Base-by-base conservation (phyloP, 2,888 invertebrate species). In the Acanthosepion esculentum region DNA sequence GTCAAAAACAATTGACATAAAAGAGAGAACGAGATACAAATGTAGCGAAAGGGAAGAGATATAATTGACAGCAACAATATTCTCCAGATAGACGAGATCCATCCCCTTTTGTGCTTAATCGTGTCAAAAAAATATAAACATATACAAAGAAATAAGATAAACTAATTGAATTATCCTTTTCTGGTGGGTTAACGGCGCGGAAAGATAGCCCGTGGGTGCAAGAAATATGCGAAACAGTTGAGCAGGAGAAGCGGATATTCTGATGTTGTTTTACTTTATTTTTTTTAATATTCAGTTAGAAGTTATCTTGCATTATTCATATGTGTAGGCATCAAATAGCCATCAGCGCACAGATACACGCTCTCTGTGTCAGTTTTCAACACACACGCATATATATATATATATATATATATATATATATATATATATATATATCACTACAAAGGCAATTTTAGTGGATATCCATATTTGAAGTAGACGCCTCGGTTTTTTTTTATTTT, bases 361-460 rank as follows among this genome's bases (percentile, higher is more conserved):
- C n/a, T 41, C 3, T 41, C 41, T 41, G 41, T 2, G 41, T 2
- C 2, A 3, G 3, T 41, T 41, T 41, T 3, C 41, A 2, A 78
- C n/a, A n/a, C n/a, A n/a, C n/a, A 29, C 18, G n/a, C 12, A 78
- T 12, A 78, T n/a, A 78, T 78, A 78, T 78, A 78, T 78, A 78
- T 78, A 78, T 78, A 78, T 78, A 78, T 78, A 78, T n/a, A 78
- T 12, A 78, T n/a, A 78, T 78, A 78, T 78, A 78, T 78, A 78
- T 78, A 78, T 78, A 78, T 78, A 78, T 78, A 78, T 78, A 78
- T 78, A 78, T 78, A 78, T 78, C 41, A 41, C 41, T 41, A 41
- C 41, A 41, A 41, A 41, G 41, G 41, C 41, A 41, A 41, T 41
- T 41, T 41, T 41, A 41, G 41, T 41, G 41, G 41, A 41, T 41